Conservation (phyloP, 2,113 vertebrate species). For the Passer montanus region DNA sequence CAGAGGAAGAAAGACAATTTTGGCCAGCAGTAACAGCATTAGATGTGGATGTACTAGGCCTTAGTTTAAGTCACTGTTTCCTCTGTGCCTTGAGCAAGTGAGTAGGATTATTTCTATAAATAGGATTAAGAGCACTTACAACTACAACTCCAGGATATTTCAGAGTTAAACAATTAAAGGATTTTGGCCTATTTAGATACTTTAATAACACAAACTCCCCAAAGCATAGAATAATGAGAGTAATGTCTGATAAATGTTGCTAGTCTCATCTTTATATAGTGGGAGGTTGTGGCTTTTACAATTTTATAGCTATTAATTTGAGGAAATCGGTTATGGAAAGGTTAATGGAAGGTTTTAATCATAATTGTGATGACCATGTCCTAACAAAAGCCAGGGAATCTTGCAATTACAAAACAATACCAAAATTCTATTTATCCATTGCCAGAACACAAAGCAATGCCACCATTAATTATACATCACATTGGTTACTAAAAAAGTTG, state of each 20-base stretch:
- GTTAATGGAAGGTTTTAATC: slow-evolving; percentile 68
- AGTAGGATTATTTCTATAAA: not conserved
- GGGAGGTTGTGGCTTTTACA: not conserved
- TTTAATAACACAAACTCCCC: not conserved
- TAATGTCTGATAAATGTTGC: not conserved
- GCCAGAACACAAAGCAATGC: slow-evolving; percentile 4
- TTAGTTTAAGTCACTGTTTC: not conserved
- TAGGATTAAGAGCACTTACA: not conserved
- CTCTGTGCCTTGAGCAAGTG: not conserved
- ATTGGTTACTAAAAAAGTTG: slow-evolving; percentile 24
- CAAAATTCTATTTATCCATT: slow-evolving; percentile 59
- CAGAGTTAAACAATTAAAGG: not conserved
- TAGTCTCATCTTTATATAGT: not conserved
- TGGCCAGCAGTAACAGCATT: slow-evolving; percentile 39
- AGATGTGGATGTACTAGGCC: not conserved
- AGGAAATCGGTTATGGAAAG: slow-evolving; percentile 59
- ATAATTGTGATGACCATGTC: slow-evolving; percentile 38
- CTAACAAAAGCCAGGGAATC: slow-evolving; percentile 36
- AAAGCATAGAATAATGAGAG: not conserved
- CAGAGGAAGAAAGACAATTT: not conserved
- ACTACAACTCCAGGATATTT: not conserved
- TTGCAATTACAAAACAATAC: slow-evolving; percentile 43
- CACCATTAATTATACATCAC: slow-evolving; percentile 58
- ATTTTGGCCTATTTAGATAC: not conserved
- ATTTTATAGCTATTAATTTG: slow-evolving; percentile 50